These are phyloP conservation scores for Catalaphyllia jardinei DNA, from an alignment of 64 coral and sea anemone species.

Conservation along the genomic window DNA sequence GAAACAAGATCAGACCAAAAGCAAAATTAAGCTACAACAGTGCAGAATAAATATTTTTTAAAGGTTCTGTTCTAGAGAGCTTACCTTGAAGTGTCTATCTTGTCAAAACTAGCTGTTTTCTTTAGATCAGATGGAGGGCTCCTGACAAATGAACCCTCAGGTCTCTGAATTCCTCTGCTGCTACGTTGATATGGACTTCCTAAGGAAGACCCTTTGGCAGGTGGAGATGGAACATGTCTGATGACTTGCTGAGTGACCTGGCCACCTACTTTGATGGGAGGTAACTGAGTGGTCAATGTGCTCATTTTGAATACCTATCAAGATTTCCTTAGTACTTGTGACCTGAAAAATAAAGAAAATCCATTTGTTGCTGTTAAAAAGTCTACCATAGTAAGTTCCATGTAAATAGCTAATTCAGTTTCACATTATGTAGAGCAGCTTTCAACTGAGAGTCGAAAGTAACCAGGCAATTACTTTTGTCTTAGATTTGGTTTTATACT, in stretches of 20 bases:
- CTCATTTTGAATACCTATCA: slow-evolving; percentile 4
- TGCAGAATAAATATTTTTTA: too few relatives aligned
- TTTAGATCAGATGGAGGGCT: slow-evolving; percentile 55
- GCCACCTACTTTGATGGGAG: slow-evolving; percentile 91
- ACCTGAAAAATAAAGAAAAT: not conserved
- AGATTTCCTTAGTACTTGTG: not conserved
- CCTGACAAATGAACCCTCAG: slow-evolving; percentile 47
- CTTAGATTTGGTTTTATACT: too few relatives aligned
- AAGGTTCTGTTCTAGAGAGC: not conserved
- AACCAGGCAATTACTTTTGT: too few relatives aligned
- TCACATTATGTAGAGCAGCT: too few relatives aligned
- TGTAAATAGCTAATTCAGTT: too few relatives aligned
- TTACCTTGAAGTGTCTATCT: slow-evolving; percentile 91
- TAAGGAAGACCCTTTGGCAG: slow-evolving; percentile 53
- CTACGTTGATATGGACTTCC: slow-evolving; percentile 54
- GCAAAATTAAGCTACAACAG: too few relatives aligned
- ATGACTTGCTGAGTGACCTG: slow-evolving; percentile 99
- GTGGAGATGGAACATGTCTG: slow-evolving; percentile 85
- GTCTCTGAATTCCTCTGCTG: slow-evolving; percentile 40
- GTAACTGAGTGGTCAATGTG: slow-evolving; percentile 64
- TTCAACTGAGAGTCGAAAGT: too few relatives aligned
- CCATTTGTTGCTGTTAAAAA: not conserved
- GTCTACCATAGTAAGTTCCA: not conserved
- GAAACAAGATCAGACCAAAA: too few relatives aligned
- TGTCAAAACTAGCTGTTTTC: slow-evolving; percentile 66